phyloP scores from a whole-genome alignment of 2,888 invertebrate genomes.

The Polydrusus pterygomalis region DNA sequence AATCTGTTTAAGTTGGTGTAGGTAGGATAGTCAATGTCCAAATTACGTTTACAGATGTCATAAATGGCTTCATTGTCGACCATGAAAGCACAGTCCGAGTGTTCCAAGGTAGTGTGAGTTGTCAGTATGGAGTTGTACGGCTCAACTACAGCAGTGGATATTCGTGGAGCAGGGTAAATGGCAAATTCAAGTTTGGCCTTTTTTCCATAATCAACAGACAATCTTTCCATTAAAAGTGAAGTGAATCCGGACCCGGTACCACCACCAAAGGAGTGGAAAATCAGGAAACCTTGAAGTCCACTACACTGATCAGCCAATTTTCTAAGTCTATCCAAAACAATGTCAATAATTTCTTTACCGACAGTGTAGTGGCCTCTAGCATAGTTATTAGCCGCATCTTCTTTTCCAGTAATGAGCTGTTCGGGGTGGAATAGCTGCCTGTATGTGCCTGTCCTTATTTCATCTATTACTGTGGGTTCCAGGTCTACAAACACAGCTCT shows the following conservation, averaged over 20 bases:
- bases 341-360: conserved; percentile 94
- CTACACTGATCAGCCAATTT: conserved; percentile 89
- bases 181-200: conserved; percentile 97
- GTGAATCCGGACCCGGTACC: conserved; percentile 98
- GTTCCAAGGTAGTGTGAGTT: conserved; percentile 96
- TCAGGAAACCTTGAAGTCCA: conserved; percentile 93
- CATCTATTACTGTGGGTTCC: conserved; percentile 97
- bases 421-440: conserved; percentile 95
- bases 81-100: conserved; percentile 98
- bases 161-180: conserved; percentile 96
- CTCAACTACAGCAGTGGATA: conserved; percentile 94
- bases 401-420: conserved; percentile 84
- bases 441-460: conserved; percentile 95
- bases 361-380: conserved; percentile 98
- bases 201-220: conserved; percentile 97
- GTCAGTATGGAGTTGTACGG: conserved; percentile 98
- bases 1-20: conserved; percentile 97
- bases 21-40: conserved; percentile 96
- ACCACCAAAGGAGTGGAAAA: conserved; percentile 96
- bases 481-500: conserved; percentile 96
- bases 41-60: conserved; percentile 94
- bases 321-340: conserved; percentile 81
- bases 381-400: conserved; percentile 98
- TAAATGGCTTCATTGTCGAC: conserved; percentile 93
- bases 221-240: conserved; percentile 95